Conservation (phyloP, 2,888 invertebrate genomes). For the Nezara viridula region DNA sequence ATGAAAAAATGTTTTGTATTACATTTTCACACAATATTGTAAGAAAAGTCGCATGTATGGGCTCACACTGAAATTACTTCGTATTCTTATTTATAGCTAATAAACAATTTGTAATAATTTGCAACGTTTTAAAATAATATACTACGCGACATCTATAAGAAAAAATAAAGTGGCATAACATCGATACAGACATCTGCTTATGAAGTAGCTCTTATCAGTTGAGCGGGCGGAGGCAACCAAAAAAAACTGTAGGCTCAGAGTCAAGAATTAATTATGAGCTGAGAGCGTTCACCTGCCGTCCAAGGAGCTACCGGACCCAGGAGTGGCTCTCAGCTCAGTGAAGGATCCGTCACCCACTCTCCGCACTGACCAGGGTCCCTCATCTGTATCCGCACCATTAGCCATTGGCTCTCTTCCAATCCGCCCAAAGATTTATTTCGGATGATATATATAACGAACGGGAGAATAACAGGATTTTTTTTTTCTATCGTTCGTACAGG, state of each 20-base stretch:
- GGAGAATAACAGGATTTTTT: slow-evolving; percentile 10
- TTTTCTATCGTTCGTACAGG: not conserved
- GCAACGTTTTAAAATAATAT: no score
- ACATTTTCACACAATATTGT: no score
- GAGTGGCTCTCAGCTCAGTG: not conserved
- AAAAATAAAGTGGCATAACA: not conserved
- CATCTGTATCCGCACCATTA: slow-evolving; percentile 8
- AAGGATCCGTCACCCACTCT: slow-evolving; percentile 22
- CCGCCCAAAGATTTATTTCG: slow-evolving; percentile 17
- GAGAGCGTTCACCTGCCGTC: slow-evolving; percentile 8
- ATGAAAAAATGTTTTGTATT: no score
- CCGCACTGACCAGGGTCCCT: not conserved
- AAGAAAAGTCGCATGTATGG: no score
- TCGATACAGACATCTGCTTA: not conserved
- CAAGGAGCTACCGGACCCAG: not conserved
- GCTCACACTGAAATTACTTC: no score
- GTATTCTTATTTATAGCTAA: no score
- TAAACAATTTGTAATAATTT: no score
- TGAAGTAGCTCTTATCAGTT: not conserved
- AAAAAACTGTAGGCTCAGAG: not conserved
- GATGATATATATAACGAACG: slow-evolving; percentile 4
- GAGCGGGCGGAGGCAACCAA: not conserved
- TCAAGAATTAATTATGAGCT: slow-evolving; percentile 3
- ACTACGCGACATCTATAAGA: not conserved
- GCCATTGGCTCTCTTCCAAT: slow-evolving; percentile 17